Base-by-base conservation (phyloP, 2,113 vertebrate species). In the Scomber scombrus region DNA sequence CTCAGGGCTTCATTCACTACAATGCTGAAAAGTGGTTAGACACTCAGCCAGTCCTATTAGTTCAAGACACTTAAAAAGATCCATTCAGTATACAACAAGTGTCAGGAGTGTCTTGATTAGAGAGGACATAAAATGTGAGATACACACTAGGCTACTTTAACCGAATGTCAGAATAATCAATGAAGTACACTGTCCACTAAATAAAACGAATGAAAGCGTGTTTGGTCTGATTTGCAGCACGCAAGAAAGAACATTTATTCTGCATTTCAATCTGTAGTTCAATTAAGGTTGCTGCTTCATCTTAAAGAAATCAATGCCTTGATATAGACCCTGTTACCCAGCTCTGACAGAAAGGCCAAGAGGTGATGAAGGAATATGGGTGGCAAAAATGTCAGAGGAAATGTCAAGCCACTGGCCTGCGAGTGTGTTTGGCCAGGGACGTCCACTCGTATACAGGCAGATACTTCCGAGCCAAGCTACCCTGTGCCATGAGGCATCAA, bases 321-420 rank as follows among this genome's bases (percentile, higher is more conserved):
- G 43, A 61, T 71, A 18, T 45, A 15, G 80, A 63, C 57, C 55
- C 34, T 68, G 3, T 8, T 62, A 74, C 74, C 78, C 1, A 11
- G 63, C 71, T 85, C 61, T 55, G 75, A 74, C 79, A 43, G 63
- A 85, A 90, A 91, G 89, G 86, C 71, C 84, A 65, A 26, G 56
- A 75, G 78, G 83, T 69, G 86, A 85, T 34, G 77, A 80, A 87
- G 43, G 75, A 83, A 73, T 71, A 79, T 8, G 81, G 70, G 23
- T 0, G 29, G 54, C 50, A 84, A 78, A 82, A 92, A 93, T 92
- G 88, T 90, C 89, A 92, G 56, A 80, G 84, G 81, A 91, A 93
- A 93, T 91, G 90, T 92, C 90, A 91, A 78, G 83, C 4, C 34
- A 57, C 65, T 61, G 86, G 84, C 63, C 66, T 65, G 80, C 7